A percentile compares a stretch with the other conserved stretches of the same genome.
Evolutionary conservation across 2,888 invertebrate genomes (phyloP).

Genomic region (Ormyrus rosae): DNA sequence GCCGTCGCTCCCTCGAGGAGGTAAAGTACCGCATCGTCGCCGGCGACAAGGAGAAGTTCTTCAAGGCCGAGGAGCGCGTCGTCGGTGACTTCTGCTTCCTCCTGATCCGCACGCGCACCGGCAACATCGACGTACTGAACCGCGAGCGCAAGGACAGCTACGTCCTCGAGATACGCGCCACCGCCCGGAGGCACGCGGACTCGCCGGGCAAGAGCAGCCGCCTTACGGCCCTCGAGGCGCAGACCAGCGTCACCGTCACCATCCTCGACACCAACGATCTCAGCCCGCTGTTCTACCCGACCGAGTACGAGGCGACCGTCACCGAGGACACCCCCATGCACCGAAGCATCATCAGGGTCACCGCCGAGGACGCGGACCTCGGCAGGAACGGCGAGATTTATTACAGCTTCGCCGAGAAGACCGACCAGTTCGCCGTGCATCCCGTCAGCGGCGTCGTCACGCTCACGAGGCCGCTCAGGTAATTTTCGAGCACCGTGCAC

Average conservation of each 20-base stretch:
- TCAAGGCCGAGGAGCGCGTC: slow-evolving; percentile 91
- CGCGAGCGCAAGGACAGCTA: slow-evolving; percentile 93
- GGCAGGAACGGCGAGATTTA: slow-evolving; percentile 98
- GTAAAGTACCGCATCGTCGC: slow-evolving; percentile 91
- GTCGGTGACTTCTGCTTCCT: slow-evolving; percentile 98
- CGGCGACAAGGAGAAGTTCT: slow-evolving; percentile 93
- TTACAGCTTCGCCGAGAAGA: slow-evolving; percentile 90
- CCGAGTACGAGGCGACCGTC: slow-evolving; percentile 90
- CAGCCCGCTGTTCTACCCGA: slow-evolving; percentile 94
- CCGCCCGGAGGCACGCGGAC: slow-evolving; percentile 78
- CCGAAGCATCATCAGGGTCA: slow-evolving; percentile 85
- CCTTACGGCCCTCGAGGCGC: slow-evolving; percentile 80
- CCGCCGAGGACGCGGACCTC: slow-evolving; percentile 96
- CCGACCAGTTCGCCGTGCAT: slow-evolving; percentile 93
- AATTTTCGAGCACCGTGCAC: not conserved
- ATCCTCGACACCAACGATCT: slow-evolving; percentile 93
- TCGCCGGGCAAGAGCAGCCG: slow-evolving; percentile 77
- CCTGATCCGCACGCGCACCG: slow-evolving; percentile 91
- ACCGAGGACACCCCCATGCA: slow-evolving; percentile 93
- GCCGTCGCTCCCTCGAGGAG: slow-evolving; percentile 73
- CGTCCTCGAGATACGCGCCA: slow-evolving; percentile 86
- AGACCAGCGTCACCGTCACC: slow-evolving; percentile 83
- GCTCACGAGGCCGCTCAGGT: slow-evolving; percentile 85
- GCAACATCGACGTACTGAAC: slow-evolving; percentile 91
- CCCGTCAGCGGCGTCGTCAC: slow-evolving; percentile 93